Evolutionary conservation across 2,113 vertebrate genomes (phyloP), one percentile per base, ranked within the genome.

Genomic region (Puma concolor): DNA sequence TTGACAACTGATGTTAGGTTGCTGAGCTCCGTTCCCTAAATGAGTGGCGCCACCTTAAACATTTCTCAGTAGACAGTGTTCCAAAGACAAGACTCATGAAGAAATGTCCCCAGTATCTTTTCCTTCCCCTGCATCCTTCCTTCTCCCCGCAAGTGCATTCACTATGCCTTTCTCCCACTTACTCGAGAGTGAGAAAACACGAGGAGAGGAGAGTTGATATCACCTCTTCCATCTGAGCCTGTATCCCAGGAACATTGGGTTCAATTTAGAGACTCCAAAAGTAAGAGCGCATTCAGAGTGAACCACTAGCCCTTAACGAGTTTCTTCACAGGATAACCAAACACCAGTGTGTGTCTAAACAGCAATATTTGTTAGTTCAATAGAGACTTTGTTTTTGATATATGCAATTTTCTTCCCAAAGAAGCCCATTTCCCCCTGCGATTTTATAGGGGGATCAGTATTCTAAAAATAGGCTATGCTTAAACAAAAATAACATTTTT

Each of bases 401-500:
- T 2, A 81, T 0, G 67, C 4, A 63, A 52, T 84, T 64, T 95
- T 92, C 72, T 93, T 50, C 29, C 80, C 64, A 67, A 91, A 94
- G 54, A 76, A 94, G 7, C 10, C 27, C 36, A 88, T 50, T 93
- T 79, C 79, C 80, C 57, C 44, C 88, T 79, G 64, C 71, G 67
- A 93, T 96, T 93, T 97, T 69, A 81, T 44, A 74, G 7, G 7
- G 16, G 9, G 60, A 44, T 36, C 0, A 0, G 5, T 41, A 54
- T 76, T 91, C 60, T 23, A 54, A 66, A 94, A 57, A 84, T 92
- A 89, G 50, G 36, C 6, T 85, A 0, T 44, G 21, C n/a, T 67
- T 84, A 86, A 93, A 15, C 31, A 95, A 95, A 66, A 72, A n/a
- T 71, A 85, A 71, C 31, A 89, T 60, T 95, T 93, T 80, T 29